phyloP scores from a whole-genome alignment of 2,888 invertebrate genomes.

The Lathronympha strigana region DNA sequence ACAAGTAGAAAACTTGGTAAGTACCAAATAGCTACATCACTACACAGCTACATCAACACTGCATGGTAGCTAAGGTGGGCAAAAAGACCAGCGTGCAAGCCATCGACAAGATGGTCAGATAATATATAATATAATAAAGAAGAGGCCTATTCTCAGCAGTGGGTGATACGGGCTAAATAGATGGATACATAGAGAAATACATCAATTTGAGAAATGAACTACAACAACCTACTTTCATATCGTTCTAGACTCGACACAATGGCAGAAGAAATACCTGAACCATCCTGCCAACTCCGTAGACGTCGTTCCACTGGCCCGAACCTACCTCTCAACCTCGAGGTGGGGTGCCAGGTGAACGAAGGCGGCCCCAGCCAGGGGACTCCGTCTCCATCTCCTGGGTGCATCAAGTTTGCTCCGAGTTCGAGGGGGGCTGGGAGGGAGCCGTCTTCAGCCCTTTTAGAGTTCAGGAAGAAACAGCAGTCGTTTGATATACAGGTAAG shows the following conservation, averaged over 20 bases:
- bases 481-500: slow-evolving; percentile 79
- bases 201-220: too few relatives aligned
- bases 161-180: too few relatives aligned
- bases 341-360: slow-evolving; percentile 68
- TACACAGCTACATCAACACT: too few relatives aligned
- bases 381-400: slow-evolving; percentile 75
- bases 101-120: too few relatives aligned
- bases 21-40: too few relatives aligned
- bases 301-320: slow-evolving; percentile 68
- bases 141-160: too few relatives aligned
- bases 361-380: slow-evolving; percentile 70
- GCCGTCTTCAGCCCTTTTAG: slow-evolving; percentile 64
- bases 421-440: slow-evolving; percentile 48
- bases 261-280: slow-evolving; percentile 63
- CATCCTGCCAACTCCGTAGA: slow-evolving; percentile 69
- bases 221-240: background rate
- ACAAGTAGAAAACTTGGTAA: too few relatives aligned
- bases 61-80: too few relatives aligned
- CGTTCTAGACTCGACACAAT: slow-evolving; percentile 48
- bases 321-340: slow-evolving; percentile 68
- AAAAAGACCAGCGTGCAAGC: too few relatives aligned
- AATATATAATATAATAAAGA: too few relatives aligned
- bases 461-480: slow-evolving; percentile 79
- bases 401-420: slow-evolving; percentile 61
- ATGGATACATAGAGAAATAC: too few relatives aligned